These are phyloP conservation scores for Corydoras maculifer DNA, from an alignment of 2,113 vertebrate genomes.

Conservation along the genomic window DNA sequence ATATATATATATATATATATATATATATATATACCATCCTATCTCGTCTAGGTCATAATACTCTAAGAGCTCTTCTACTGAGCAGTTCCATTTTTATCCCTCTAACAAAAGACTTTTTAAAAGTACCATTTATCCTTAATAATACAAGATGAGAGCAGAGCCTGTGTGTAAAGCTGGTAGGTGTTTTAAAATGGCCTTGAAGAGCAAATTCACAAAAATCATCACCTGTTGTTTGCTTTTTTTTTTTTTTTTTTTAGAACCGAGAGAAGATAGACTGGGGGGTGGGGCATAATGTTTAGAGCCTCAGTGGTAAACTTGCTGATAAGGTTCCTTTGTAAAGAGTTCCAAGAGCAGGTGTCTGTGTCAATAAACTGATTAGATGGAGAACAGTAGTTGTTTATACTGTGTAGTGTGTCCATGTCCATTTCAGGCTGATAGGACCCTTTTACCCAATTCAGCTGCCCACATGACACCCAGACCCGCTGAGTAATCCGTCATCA, in stretches of 20 bases:
- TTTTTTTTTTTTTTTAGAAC: conserved; percentile 9
- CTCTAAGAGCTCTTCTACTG: too few species aligned
- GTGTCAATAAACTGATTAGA: conserved; percentile 6
- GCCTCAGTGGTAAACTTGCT: conserved; percentile 1
- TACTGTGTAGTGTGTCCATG: not conserved
- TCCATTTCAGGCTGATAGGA: conserved; percentile 15
- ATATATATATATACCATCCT: too few species aligned
- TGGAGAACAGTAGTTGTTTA: conserved; percentile 9
- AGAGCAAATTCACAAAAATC: not conserved
- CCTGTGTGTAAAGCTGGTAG: too few species aligned
- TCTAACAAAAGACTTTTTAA: too few species aligned
- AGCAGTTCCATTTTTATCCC: too few species aligned
- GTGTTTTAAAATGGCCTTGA: too few species aligned
- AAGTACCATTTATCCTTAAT: too few species aligned
- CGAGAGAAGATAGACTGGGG: not conserved
- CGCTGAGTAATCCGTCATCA: conserved; percentile 19
- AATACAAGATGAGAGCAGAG: too few species aligned
- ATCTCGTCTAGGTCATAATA: too few species aligned
- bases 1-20: too few species aligned
- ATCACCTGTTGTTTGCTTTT: conserved; percentile 4
- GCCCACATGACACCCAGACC: conserved; percentile 8
- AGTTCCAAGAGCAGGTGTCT: not conserved
- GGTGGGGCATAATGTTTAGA: not conserved
- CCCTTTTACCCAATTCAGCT: conserved; percentile 17
- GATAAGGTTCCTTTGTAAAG: not conserved